Percentiles rank a stretch among this genome's conserved stretches.
These are phyloP conservation scores for Cairina moschata DNA, from an alignment of 2,113 vertebrate genomes.

Conservation along the genomic window DNA sequence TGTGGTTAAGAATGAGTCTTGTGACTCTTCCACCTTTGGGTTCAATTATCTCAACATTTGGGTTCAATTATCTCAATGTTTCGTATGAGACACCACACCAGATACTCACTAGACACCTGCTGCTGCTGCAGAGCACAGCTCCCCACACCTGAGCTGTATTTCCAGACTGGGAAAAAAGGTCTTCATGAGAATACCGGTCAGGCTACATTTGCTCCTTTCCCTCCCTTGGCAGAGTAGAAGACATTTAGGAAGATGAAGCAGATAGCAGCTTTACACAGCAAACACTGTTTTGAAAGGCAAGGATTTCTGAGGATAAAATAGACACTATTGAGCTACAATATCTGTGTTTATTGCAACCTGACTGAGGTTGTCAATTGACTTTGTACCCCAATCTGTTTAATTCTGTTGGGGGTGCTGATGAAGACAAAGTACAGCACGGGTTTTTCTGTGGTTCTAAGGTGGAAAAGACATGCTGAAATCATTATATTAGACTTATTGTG, in stretches of 20 bases:
- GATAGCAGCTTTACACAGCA: not conserved
- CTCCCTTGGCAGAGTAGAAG: not conserved
- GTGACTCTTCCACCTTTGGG: not conserved
- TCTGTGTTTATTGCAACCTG: not conserved
- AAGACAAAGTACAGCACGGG: not conserved
- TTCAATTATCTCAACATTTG: not conserved
- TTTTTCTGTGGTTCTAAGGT: not conserved
- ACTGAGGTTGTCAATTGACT: fast-evolving
- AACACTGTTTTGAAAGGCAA: not conserved
- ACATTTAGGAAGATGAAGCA: not conserved
- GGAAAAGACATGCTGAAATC: not conserved
- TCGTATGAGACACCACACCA: not conserved
- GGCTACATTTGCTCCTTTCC: not conserved
- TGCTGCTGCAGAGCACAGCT: not conserved
- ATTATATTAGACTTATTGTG: not conserved
- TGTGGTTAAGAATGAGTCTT: not conserved
- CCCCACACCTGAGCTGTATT: not conserved
- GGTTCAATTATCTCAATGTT: not conserved
- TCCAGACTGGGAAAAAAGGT: not conserved
- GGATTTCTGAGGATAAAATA: not conserved
- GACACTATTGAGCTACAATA: not conserved
- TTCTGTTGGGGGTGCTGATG: not conserved
- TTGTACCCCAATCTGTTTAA: not conserved
- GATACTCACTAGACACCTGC: not conserved
- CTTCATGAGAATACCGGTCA: not conserved